Evolutionary conservation across 1,140 invertebrate species (phyloP), one percentile per base, ranked within the genome.

Genomic region (Grapholita molesta): DNA sequence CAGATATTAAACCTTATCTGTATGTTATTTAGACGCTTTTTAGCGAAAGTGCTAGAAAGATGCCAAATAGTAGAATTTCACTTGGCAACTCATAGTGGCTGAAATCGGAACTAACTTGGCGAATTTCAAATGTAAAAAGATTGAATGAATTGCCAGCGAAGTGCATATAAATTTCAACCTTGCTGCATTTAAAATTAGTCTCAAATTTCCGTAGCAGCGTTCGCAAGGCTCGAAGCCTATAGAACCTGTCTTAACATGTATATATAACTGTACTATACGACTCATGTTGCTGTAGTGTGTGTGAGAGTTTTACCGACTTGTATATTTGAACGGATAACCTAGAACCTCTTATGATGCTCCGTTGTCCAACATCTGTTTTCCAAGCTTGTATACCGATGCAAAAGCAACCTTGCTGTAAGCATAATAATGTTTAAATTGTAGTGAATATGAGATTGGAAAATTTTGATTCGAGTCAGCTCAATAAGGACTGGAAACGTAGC

Each of bases 11-110:
- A 61, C 3, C 23, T 55, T 55, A 8, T 30, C 28, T 32, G 53
- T 28, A n/a, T 57, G 55, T 12, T 61, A 61, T 61, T 28, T 15
- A 48, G 23, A 57, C 18, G 55, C 55, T 61, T 61, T 61, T 61
- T 28, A 61, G 55, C 55, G 25, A 2, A 24, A 28, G 25, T 28
- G 55, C 55, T 52, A 33, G 57, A 68, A 64, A 64, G 67, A 72
- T 66, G 67, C 67, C 71, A 72, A 72, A 72, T 53, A 8, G 48
- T 72, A 72, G 71, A 48, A 18, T 48, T 48, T 15, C 42, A 48
- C 42, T 48, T 48, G 42, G 42, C 42, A 48, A 48, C 18, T 48
- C 42, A 48, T 48, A 48, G 42, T 48, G 2, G 42, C 42, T 48
- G 42, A 21, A 48, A 48, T 21, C 15, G 42, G 18, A 48, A 21